Percentiles rank a stretch among this genome's conserved stretches.
Evolutionary conservation across 2,888 invertebrate genomes (phyloP).

Genomic region (Mesorhabditis spiculigera): DNA sequence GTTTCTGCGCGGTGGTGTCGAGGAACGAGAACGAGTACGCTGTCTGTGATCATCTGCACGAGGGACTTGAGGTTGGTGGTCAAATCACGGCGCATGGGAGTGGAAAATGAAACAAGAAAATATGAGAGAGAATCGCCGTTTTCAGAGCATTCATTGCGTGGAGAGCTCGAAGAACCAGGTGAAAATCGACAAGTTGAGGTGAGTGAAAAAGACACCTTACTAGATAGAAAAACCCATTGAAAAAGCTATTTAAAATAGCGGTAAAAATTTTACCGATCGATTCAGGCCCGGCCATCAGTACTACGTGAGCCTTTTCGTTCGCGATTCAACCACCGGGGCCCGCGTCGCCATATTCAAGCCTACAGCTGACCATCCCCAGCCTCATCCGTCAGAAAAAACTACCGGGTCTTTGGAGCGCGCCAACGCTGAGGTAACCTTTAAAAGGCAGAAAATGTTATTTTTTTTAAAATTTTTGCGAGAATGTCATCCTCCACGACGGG

Average conservation of each 20-base stretch:
- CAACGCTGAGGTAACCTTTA: constrained; percentile 11
- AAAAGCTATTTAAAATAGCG: not conserved
- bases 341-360: constrained; percentile 30
- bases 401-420: constrained; percentile 11
- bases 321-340: constrained; percentile 34
- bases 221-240: not conserved
- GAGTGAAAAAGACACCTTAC: not conserved
- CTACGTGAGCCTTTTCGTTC: constrained; percentile 37
- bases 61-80: constrained; percentile 30
- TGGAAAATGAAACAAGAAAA: too few species aligned
- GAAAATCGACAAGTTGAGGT: constrained; percentile 27
- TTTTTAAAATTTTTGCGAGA: too few species aligned
- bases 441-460: not conserved
- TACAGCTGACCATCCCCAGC: constrained; percentile 25
- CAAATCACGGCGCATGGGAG: not conserved
- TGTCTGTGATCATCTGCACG: constrained; percentile 41
- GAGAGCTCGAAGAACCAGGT: constrained; percentile 34
- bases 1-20: constrained; percentile 40
- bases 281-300: constrained; percentile 26
- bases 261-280: not conserved
- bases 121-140: not conserved
- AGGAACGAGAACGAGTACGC: constrained; percentile 31
- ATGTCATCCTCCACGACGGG: not conserved
- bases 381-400: constrained; percentile 11
- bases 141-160: constrained; percentile 38